phyloP scores from a whole-genome alignment of 2,888 invertebrate species.

The Nomada ferruginata region DNA sequence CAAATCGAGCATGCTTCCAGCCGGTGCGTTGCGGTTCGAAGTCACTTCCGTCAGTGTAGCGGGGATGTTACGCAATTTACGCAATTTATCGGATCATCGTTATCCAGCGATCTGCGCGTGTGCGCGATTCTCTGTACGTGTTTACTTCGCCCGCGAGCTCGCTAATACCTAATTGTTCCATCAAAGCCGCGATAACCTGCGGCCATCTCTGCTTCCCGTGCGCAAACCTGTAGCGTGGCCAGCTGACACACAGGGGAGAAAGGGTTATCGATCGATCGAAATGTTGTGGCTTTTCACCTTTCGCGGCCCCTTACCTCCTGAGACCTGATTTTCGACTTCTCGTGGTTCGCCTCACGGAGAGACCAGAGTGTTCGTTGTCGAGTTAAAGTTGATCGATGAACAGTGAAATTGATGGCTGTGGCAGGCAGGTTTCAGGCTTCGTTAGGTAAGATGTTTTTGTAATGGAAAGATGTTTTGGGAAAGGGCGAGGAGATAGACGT shows the following conservation, averaged over 20 bases:
- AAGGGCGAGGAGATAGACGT: not conserved
- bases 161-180: conserved; percentile 42
- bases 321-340: conserved; percentile 3
- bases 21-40: not conserved
- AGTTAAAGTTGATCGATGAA: not conserved
- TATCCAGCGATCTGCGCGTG: conserved; percentile 38
- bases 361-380: not conserved
- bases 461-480: not conserved
- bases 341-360: not conserved
- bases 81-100: conserved; percentile 46
- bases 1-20: not conserved
- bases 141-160: conserved; percentile 22
- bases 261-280: conserved; percentile 19
- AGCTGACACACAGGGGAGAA: not conserved
- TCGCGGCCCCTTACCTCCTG: conserved; percentile 2
- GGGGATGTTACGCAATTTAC: conserved; percentile 8
- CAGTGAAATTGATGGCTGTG: not conserved
- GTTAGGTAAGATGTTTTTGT: not conserved
- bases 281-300: conserved; percentile 23
- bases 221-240: not conserved
- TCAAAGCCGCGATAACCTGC: conserved; percentile 27
- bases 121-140: conserved; percentile 5
- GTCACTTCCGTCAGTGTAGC: conserved; percentile 14
- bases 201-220: not conserved
- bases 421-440: not conserved